These are phyloP conservation scores for Phrynocephalus forsythii DNA, from an alignment of 2,797 vertebrate genomes.

Conservation along the genomic window DNA sequence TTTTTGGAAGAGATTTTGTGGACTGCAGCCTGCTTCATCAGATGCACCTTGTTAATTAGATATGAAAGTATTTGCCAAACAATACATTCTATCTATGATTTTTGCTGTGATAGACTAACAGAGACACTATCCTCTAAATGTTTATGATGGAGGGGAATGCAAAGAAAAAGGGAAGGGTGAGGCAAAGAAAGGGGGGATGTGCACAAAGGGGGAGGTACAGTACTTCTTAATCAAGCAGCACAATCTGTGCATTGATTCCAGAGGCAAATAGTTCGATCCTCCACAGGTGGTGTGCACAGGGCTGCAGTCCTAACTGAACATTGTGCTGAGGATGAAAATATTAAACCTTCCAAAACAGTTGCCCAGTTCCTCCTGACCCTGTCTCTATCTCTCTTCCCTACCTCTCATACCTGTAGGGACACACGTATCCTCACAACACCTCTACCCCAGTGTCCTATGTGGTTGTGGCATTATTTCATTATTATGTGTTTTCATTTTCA, in stretches of 20 bases:
- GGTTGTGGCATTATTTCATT: slow-evolving; percentile 40
- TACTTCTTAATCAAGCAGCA: background rate
- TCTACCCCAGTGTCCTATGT: background rate
- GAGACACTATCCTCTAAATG: background rate
- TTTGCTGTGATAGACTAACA: too few relatives aligned
- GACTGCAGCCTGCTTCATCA: too few relatives aligned
- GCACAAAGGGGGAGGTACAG: background rate
- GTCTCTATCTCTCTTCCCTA: slow-evolving; percentile 7
- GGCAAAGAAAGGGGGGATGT: background rate
- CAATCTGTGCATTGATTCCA: background rate
- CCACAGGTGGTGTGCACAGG: background rate
- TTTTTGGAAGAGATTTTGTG: too few relatives aligned
- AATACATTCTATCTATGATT: too few relatives aligned
- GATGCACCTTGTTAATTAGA: too few relatives aligned
- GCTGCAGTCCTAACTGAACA: background rate
- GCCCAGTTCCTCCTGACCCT: background rate
- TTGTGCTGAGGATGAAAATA: background rate
- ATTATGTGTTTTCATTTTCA: slow-evolving; percentile 49
- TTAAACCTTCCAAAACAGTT: background rate
- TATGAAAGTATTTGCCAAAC: too few relatives aligned
- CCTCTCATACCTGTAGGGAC: slow-evolving; percentile 6
- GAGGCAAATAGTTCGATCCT: background rate
- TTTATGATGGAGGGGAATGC: background rate
- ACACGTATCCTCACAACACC: background rate
- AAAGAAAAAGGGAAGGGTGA: background rate